Base-by-base conservation (phyloP, 1,140 invertebrate genomes). In the Bombus ignitus region DNA sequence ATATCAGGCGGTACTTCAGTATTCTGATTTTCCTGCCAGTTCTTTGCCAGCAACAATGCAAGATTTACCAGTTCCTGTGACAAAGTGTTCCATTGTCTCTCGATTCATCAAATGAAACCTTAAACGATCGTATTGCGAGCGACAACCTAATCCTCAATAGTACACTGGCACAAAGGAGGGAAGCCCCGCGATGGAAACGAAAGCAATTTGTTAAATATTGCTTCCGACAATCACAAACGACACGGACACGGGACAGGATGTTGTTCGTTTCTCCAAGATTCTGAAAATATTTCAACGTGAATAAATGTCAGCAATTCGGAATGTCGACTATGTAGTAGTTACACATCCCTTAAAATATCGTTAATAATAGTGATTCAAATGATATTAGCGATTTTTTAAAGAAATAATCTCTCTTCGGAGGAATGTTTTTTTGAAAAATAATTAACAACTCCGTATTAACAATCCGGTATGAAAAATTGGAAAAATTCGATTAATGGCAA, bases 151-250 rank as follows among this genome's bases (percentile, higher is more conserved):
- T 89, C 88, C 85, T 81, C 70, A 44, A 71, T 66, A 74, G 77
- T 37, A 75, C 35, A 39, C 35, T 22, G 18, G 13, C 39, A 32
- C 42, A 71, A 74, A 86, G 57, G 66, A 81, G 81, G 37, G 89
- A 89, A 89, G 39, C 89, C 89, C 32, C 62, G 80, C 71, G 62
- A 87, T 70, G 78, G 75, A 57, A 89, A 91, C 80, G 85, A 91
- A 91, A 91, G 90, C 90, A 91, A 91, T 91, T 91, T 91, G 90
- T 91, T 91, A 91, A 91, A 91, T 91, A 91, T 91, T 91, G 90
- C 88, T 86, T 77, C 70, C 83, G 68, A 79, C 77, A 85, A 83
- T 85, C 57, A 25, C 78, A 91, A 91, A 88, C 90, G 71, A 66
- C 77, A 44, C 77, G 79, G 71, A 78, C 39, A 75, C 73, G 13